Conservation (phyloP, 2,113 vertebrate species). For the Semnopithecus entellus region DNA sequence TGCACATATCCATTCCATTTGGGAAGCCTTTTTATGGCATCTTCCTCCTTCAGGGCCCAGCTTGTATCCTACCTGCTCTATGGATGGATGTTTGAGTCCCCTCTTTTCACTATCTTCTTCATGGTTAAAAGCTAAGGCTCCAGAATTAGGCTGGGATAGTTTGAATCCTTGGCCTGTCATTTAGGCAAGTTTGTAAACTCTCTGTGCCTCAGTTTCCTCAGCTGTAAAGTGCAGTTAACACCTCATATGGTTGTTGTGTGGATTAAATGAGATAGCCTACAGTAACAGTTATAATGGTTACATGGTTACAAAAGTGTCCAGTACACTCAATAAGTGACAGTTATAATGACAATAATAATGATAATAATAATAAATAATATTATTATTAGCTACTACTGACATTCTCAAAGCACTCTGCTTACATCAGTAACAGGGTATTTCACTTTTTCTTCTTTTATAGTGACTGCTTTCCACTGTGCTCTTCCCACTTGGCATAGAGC, state of each 20-base stretch:
- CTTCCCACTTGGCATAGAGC: not conserved
- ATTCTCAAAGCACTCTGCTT: not conserved
- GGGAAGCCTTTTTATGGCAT: not conserved
- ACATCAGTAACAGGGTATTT: not conserved
- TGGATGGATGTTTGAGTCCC: not conserved
- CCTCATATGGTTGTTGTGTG: not conserved
- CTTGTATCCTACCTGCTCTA: not conserved
- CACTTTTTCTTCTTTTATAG: not conserved
- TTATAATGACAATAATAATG: not conserved
- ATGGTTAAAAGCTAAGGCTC: not conserved
- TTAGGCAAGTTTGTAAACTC: not conserved
- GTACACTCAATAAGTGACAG: not conserved
- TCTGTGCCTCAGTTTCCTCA: not conserved
- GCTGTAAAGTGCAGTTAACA: not conserved
- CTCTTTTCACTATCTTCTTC: not conserved
- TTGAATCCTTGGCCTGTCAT: not conserved
- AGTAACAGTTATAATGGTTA: not conserved
- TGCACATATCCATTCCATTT: not conserved
- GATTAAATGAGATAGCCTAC: not conserved
- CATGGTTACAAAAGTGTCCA: not conserved
- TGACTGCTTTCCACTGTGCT: not conserved
- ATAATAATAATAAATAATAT: not conserved
- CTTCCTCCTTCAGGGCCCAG: not conserved
- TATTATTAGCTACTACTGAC: not conserved
- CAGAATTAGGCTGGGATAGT: not conserved